Conservation (phyloP, 2,888 invertebrate genomes). For the Tetropium fuscum region DNA sequence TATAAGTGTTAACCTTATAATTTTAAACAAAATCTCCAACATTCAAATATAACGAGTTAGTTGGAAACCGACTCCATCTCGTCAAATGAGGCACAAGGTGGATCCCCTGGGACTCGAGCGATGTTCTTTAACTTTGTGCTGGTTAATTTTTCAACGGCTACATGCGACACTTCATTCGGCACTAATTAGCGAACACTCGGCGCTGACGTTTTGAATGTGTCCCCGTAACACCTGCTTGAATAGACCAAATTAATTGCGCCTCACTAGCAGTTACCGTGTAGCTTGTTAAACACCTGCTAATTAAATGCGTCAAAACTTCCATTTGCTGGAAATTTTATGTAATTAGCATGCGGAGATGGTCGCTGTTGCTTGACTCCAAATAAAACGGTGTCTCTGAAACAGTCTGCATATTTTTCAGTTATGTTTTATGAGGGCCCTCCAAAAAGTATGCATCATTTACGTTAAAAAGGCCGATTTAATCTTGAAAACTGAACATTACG, state of each 20-base stretch:
- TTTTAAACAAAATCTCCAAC: too few relatives aligned
- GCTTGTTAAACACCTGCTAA: slow-evolving; percentile 2
- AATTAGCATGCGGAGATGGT: background rate
- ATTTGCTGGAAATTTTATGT: slow-evolving; percentile 4
- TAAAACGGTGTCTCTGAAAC: too few relatives aligned
- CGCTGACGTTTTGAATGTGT: slow-evolving; percentile 47
- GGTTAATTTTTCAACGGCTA: slow-evolving; percentile 42
- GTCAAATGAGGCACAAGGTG: too few relatives aligned
- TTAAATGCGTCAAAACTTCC: slow-evolving; percentile 10
- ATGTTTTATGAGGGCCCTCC: too few relatives aligned
- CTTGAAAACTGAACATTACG: too few relatives aligned
- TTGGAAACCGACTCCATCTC: too few relatives aligned
- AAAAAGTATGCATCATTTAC: too few relatives aligned
- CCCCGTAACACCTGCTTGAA: slow-evolving; percentile 44
- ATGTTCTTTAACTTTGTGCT: slow-evolving; percentile 28
- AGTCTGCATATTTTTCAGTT: too few relatives aligned
- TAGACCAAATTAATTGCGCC: slow-evolving; percentile 45
- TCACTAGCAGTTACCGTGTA: slow-evolving; percentile 30
- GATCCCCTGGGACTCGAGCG: background rate
- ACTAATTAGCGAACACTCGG: slow-evolving; percentile 50
- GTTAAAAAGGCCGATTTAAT: too few relatives aligned
- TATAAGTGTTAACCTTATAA: too few relatives aligned
- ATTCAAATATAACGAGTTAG: too few relatives aligned
- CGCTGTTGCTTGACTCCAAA: too few relatives aligned
- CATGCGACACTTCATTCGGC: slow-evolving; percentile 41